Conservation (phyloP, 1,140 invertebrate species). For the Danaus melanippus region DNA sequence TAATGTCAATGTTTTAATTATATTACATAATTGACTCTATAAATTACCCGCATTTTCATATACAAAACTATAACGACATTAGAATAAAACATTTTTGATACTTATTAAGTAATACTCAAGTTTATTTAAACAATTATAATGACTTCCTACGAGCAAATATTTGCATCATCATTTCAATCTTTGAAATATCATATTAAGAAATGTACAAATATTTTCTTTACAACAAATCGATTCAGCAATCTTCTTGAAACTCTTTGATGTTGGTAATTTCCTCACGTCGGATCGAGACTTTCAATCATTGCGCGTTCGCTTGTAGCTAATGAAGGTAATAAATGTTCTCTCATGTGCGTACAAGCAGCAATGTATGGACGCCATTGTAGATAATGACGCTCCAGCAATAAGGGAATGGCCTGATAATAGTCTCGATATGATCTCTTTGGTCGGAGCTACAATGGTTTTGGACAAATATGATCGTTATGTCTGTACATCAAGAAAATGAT, state of each 20-base stretch:
- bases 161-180: too few species aligned
- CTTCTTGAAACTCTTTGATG: slow-evolving; percentile 15
- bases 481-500: too few species aligned
- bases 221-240: slow-evolving; percentile 22
- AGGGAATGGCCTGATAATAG: slow-evolving; percentile 17
- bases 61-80: too few species aligned
- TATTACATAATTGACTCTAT: too few species aligned
- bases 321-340: slow-evolving; percentile 27
- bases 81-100: too few species aligned
- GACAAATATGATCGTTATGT: not conserved
- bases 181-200: too few species aligned
- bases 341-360: slow-evolving; percentile 24
- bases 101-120: too few species aligned
- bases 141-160: not conserved
- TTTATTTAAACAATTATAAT: too few species aligned
- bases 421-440: slow-evolving; percentile 10
- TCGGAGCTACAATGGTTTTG: slow-evolving; percentile 3
- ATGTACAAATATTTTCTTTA: slow-evolving; percentile 3
- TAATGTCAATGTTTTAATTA: too few species aligned
- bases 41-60: too few species aligned
- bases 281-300: slow-evolving; percentile 16
- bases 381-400: slow-evolving; percentile 26
- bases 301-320: slow-evolving; percentile 25
- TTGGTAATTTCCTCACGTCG: slow-evolving; percentile 23
- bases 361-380: slow-evolving; percentile 32